Percentiles rank a stretch among this genome's conserved stretches.
phyloP scores from a whole-genome alignment of 2,888 invertebrate genomes.

The Hemicrepidius hirtus region DNA sequence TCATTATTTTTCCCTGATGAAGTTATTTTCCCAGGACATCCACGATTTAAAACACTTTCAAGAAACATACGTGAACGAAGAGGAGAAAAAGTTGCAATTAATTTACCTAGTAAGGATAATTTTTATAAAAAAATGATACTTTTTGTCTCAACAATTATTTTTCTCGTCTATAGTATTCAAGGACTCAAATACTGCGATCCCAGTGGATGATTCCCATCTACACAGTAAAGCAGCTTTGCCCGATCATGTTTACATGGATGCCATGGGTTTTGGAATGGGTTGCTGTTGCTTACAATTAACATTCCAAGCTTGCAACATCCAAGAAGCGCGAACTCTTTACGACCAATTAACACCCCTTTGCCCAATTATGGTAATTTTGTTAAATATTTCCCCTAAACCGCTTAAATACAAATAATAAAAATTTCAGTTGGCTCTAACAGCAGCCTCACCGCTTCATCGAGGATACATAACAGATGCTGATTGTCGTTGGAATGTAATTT shows the following conservation, averaged over 20 bases:
- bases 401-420: too few species aligned
- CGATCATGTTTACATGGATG: slow-evolving; percentile 98
- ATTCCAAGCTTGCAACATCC: slow-evolving; percentile 97
- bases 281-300: slow-evolving; percentile 97
- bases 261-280: slow-evolving; percentile 99
- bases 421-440: slow-evolving; percentile 92
- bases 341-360: slow-evolving; percentile 98
- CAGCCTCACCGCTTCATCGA: slow-evolving; percentile 95
- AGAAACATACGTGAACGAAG: slow-evolving; percentile 93
- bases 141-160: too few species aligned
- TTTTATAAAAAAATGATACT: slow-evolving; percentile 1
- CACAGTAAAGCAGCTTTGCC: slow-evolving; percentile 83
- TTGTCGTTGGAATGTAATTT: slow-evolving; percentile 98
- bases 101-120: slow-evolving; percentile 87
- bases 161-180: slow-evolving; percentile 81
- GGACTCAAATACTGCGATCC: slow-evolving; percentile 89
- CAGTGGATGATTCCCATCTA: slow-evolving; percentile 84
- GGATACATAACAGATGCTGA: slow-evolving; percentile 97
- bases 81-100: slow-evolving; percentile 96
- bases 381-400: slow-evolving; percentile 6
- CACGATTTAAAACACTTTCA: slow-evolving; percentile 94
- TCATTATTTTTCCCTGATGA: slow-evolving; percentile 96
- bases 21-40: slow-evolving; percentile 96
- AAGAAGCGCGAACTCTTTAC: slow-evolving; percentile 95
- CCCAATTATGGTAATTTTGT: slow-evolving; percentile 88